Base-by-base conservation (phyloP, 2,888 invertebrate species). In the Epinotia ramella region DNA sequence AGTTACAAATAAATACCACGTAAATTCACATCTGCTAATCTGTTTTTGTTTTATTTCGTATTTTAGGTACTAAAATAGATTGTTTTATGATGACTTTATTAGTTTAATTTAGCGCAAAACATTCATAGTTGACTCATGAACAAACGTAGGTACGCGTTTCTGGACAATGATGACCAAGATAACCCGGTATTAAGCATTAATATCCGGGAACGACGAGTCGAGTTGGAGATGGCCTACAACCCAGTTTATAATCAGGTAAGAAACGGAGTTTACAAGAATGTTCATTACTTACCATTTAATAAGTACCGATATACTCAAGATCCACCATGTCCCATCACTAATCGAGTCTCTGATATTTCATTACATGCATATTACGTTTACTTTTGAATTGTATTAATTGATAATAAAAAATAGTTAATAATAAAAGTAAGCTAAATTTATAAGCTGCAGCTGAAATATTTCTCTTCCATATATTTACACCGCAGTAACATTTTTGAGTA, bases 181-280 rank as follows among this genome's bases (percentile, higher is more conserved):
- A 63, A n/a, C n/a, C n/a, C n/a, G n/a, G n/a, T n/a, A 73, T 63
- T 72, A 44, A 16, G 16, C 20, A 57, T 57, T 20, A 72, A 70
- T 44, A 28, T 24, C 24, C 57, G 56, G n/a, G 46, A 63, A 63
- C 40, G n/a, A 56, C 53, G 12, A 12, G 65, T 65, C 44, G 44
- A 65, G 46, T 59, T 18, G 65, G 57, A 57, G 65, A 65, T 65
- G 57, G 65, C 57, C 65, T 65, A 44, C 20, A 20, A 20, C 20
- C 20, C 20, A 20, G 20, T 20, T 20, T 20, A 20, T 20, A 20
- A 20, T 20, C 20, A 20, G 20, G 20, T 20, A 20, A 20, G n/a
- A n/a, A n/a, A n/a, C n/a, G n/a, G n/a, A 20, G 20, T 20, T 20
- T 20, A 20, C 20, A 20, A 20, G 20, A 20, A 20, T 20, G 20